These are phyloP conservation scores for Dynastes hyllus DNA, from an alignment of 2,888 invertebrate genomes.

Conservation along the genomic window DNA sequence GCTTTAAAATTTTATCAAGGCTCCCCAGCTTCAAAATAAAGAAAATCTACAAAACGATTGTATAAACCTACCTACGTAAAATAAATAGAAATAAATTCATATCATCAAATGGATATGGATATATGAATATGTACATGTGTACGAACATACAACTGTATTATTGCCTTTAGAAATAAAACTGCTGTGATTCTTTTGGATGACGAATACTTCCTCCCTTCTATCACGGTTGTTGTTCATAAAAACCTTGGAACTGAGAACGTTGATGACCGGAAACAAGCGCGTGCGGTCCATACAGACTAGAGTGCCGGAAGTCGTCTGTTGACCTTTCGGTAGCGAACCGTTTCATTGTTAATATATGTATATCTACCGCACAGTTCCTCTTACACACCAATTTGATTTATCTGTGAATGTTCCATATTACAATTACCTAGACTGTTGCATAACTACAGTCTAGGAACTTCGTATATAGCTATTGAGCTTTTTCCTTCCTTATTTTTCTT, in stretches of 20 bases:
- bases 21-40: no score
- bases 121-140: no score
- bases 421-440: background rate
- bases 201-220: conserved; percentile 37
- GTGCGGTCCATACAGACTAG: conserved; percentile 60
- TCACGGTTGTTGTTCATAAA: conserved; percentile 25
- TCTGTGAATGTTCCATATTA: conserved; percentile 31
- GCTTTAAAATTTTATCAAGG: no score
- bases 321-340: conserved; percentile 65
- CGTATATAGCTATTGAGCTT: no score
- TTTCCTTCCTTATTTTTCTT: no score
- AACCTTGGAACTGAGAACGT: conserved; percentile 46
- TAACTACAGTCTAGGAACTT: background rate
- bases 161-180: conserved; percentile 7
- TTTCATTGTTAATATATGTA: conserved; percentile 63
- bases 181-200: conserved; percentile 35
- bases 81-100: no score
- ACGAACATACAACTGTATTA: no score
- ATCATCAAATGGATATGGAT: no score
- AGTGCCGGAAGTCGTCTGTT: conserved; percentile 66
- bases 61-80: no score
- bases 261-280: conserved; percentile 64
- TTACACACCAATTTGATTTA: conserved; percentile 62
- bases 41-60: no score
- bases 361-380: conserved; percentile 61